Base-by-base conservation (phyloP, 2,888 invertebrate genomes). In the Cotesia congregata region DNA sequence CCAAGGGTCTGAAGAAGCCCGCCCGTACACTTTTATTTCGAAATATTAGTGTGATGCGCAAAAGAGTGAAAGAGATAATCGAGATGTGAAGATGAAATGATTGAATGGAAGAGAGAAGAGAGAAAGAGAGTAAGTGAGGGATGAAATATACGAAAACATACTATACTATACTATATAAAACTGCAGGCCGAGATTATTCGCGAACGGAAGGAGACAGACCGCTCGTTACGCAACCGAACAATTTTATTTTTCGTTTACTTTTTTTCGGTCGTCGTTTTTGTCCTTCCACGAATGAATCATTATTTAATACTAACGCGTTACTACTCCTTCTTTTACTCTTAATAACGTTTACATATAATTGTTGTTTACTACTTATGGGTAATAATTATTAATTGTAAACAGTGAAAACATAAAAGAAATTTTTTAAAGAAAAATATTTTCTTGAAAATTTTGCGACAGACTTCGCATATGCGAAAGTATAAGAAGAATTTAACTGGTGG, bases 251-350 rank as follows among this genome's bases (percentile, higher is more conserved):
- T 65, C 41, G 70, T 41, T 20, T 74, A 68, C 9, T 38, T 72
- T 67, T 40, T 7, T 65, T 77, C 72, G 74, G 64, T 76, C 65
- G 30, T 76, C 76, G 59, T 41, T 67, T 73, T 67, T 60, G 70
- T 68, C 75, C 72, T 70, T 77, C 77, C 72, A 67, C 67, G 76
- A 72, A 78, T 81, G 79, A 81, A 83, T 83, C 82, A 82, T 82
- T 83, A 83, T 83, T 83, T 82, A 82, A 83, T 82, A 30, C 30
- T 30, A 30, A 82, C 81, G 74, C 78, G 75, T 80, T 80, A 78
- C 78, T 78, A 80, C 74, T 41, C 62, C 73, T 74, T 72, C 61
- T 62, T 71, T 67, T 72, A 69, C 70, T 70, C 12, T 12, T 50
- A 50, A 50, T 50, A 50, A 50, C 50, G 3, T 30, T 30, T 30